A percentile compares a stretch with the other conserved stretches of the same genome.
Evolutionary conservation across 2,888 invertebrate genomes (phyloP).

Genomic region (Latheticus oryzae): DNA sequence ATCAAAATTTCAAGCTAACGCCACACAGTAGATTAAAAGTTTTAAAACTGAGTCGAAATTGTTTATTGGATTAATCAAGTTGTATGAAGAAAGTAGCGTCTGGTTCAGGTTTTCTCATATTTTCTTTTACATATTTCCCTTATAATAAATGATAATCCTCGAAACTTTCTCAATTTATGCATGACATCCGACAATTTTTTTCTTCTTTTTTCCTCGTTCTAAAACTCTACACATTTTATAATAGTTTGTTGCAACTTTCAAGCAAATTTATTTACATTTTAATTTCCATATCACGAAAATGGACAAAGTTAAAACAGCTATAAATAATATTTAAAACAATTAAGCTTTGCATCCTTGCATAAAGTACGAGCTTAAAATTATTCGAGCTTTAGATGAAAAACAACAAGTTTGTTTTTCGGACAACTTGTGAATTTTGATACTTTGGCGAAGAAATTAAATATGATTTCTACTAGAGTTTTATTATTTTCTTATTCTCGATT

Average conservation of each 20-base stretch:
- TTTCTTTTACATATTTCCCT: constrained; percentile 21
- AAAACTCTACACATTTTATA: constrained; percentile 33
- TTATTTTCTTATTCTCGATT: too few species aligned
- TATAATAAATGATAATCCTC: constrained; percentile 30
- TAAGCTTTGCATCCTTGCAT: constrained; percentile 23
- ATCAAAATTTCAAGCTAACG: constrained; percentile 10
- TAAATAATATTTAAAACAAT: constrained; percentile 39
- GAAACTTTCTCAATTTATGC: constrained; percentile 35
- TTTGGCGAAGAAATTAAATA: constrained; percentile 16
- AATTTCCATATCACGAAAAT: constrained; percentile 35
- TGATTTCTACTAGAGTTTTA: too few species aligned
- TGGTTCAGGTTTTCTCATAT: constrained; percentile 7
- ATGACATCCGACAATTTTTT: constrained; percentile 32
- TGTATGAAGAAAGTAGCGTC: constrained; percentile 4
- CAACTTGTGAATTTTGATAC: constrained; percentile 23
- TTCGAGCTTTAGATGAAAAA: constrained; percentile 10
- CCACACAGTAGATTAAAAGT: constrained; percentile 18
- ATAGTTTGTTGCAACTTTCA: constrained; percentile 36
- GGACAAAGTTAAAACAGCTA: constrained; percentile 31
- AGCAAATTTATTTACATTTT: constrained; percentile 40
- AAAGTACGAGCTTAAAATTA: constrained; percentile 15
- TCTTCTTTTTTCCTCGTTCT: constrained; percentile 11
- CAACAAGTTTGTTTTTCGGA: background rate
- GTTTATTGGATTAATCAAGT: constrained; percentile 27
- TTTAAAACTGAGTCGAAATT: constrained; percentile 6